These are phyloP conservation scores for Pomatorhinus ruficollis DNA, from an alignment of 2,113 vertebrate species.

Conservation along the genomic window DNA sequence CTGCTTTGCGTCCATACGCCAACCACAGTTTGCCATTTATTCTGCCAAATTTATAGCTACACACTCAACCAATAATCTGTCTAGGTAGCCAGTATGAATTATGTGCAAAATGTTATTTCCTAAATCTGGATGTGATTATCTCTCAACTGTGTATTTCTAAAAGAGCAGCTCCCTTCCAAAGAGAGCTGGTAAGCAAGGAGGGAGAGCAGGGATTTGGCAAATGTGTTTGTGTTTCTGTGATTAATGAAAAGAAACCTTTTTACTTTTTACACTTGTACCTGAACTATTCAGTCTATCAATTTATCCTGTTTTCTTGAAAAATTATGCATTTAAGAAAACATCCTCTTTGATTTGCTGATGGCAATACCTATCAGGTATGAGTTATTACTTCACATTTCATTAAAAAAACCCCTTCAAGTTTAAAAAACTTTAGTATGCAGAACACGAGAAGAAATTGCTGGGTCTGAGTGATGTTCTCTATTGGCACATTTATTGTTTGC, in stretches of 20 bases:
- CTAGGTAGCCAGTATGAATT: slow-evolving; percentile 62
- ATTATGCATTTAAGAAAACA: background rate
- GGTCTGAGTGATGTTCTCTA: background rate
- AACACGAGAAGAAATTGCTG: background rate
- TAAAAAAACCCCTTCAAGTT: background rate
- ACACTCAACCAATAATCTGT: slow-evolving; percentile 45
- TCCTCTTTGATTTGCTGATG: background rate
- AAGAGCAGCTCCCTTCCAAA: background rate
- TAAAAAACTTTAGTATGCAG: background rate
- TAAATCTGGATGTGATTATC: slow-evolving; percentile 57
- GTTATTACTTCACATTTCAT: background rate
- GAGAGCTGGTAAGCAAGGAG: background rate
- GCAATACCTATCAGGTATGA: background rate
- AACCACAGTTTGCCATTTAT: slow-evolving; percentile 57
- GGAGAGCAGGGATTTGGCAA: background rate
- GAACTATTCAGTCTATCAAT: background rate
- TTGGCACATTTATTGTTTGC: background rate
- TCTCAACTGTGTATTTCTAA: background rate
- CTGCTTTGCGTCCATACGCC: background rate
- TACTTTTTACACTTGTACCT: background rate
- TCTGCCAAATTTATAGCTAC: slow-evolving; percentile 50
- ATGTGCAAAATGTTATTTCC: slow-evolving; percentile 35
- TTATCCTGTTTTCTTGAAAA: background rate
- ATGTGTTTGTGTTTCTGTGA: background rate
- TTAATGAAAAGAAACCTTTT: background rate